Evolutionary conservation across 2,113 vertebrate genomes (phyloP).

Genomic region (Phodopus roborovskii): DNA sequence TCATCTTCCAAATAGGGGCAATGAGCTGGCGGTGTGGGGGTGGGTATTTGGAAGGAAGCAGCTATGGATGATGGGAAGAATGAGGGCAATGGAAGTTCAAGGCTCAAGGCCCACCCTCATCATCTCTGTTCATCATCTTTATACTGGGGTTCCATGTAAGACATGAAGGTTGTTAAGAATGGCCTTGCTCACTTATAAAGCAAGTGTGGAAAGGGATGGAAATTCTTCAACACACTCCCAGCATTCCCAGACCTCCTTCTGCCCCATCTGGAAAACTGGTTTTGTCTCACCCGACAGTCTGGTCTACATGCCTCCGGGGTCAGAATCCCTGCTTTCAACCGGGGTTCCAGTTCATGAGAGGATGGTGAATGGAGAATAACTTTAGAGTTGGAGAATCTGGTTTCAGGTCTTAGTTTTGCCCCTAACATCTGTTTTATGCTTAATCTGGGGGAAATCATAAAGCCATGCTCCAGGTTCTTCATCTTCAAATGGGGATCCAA

Average conservation of each 20-base stretch:
- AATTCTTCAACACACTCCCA: not conserved
- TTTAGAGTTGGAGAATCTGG: not conserved
- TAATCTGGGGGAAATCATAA: not conserved
- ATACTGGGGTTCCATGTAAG: not conserved
- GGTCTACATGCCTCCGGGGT: not conserved
- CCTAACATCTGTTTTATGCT: not conserved
- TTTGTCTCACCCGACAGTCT: not conserved
- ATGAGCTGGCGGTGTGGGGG: not conserved
- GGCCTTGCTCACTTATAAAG: not conserved
- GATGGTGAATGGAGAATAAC: not conserved
- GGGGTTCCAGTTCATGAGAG: not conserved
- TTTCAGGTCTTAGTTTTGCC: not conserved
- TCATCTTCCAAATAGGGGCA: not conserved
- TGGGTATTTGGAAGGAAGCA: not conserved
- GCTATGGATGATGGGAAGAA: not conserved
- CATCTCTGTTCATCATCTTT: not conserved
- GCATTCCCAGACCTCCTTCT: no score
- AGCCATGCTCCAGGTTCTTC: not conserved
- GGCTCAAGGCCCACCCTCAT: not conserved
- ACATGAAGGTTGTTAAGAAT: not conserved
- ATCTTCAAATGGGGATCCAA: not conserved
- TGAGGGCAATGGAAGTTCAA: accelerated
- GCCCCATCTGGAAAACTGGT: not conserved
- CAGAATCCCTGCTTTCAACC: not conserved
- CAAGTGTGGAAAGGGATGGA: not conserved